Base-by-base conservation (phyloP, 2,888 invertebrate species). In the Macrostomum cliftonense region DNA sequence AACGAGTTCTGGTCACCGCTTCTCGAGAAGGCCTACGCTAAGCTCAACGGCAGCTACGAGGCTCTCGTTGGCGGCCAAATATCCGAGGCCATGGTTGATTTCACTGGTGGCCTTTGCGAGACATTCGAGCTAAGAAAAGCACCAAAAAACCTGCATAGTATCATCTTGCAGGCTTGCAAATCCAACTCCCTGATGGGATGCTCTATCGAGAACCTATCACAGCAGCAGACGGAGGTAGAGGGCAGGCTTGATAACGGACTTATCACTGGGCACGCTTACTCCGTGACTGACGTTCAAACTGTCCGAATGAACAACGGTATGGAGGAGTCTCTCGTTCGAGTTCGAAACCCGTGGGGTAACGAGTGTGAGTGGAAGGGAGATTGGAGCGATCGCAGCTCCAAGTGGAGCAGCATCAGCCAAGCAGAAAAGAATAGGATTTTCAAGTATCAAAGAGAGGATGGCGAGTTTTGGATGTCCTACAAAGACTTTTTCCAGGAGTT, bases 1-100 rank as follows among this genome's bases (percentile, higher is more conserved):
- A 87, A 84, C 65, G 89, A 91, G 72, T 91, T 89, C 72, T 91
- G 91, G 91, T 87, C 86, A 68, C 88, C 91, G 0, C 73, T 91
- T 50, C 72, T 89, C 17, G 89, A 91, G 71, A 91, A 91, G 73
- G 89, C 89, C 1, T 91, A 89, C 69, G 88, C 89, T 47, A 91
- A 89, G 77, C 72, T 97, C 49, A 85, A 88, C 69, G 95, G 95
- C 1, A 91, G 88, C 0, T 97, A 99, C 70, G 97, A 97, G 67
- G 84, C 91, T 0, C 75, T 97, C 1, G 88, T 88, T 69, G 95
- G 95, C 16, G 91, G 91, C n/a, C 83, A 86, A 0, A 88, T 89
- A 0, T 85, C 85, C 62, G 93, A 93, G 66, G 91, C 91, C 0
- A 84, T 93, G 82, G 89, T 89, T 70, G 91, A 93, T 73, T 91